A percentile compares a stretch with the other conserved stretches of the same genome.
Evolutionary conservation across 2,888 invertebrate genomes (phyloP).

Genomic region (Sarcophaga variegata): DNA sequence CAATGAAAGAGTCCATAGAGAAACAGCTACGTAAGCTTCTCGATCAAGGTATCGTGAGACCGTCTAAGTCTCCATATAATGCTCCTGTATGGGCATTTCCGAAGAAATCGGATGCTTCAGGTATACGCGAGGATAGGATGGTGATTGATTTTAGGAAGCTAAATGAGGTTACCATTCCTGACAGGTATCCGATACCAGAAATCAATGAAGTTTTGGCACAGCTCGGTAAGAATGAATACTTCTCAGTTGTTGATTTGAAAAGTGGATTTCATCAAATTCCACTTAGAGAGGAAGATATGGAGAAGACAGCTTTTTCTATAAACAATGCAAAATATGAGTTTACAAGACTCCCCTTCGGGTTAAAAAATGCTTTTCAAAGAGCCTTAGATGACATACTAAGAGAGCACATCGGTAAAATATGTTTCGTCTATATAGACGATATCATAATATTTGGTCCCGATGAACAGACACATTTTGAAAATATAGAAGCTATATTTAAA

Average conservation of each 20-base stretch:
- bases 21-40: background rate
- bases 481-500: slow-evolving; percentile 23
- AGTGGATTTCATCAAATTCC: too few species aligned
- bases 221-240: slow-evolving; percentile 15
- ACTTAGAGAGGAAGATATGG: too few species aligned
- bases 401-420: background rate
- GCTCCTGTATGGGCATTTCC: background rate
- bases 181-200: slow-evolving; percentile 38
- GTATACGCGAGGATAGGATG: background rate
- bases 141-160: slow-evolving; percentile 52
- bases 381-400: background rate
- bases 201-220: slow-evolving; percentile 26
- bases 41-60: slow-evolving; percentile 7
- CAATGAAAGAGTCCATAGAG: slow-evolving; percentile 1
- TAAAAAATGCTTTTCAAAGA: too few species aligned
- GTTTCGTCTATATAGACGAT: slow-evolving; percentile 35
- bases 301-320: too few species aligned
- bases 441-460: slow-evolving; percentile 18
- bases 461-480: background rate
- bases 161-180: slow-evolving; percentile 9
- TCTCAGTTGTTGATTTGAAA: slow-evolving; percentile 15
- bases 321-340: too few species aligned
- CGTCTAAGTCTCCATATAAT: slow-evolving; percentile 4
- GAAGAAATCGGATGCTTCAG: background rate
- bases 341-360: too few species aligned